Conservation (phyloP, 1,140 invertebrate species). For the Cotesia chilonis region DNA sequence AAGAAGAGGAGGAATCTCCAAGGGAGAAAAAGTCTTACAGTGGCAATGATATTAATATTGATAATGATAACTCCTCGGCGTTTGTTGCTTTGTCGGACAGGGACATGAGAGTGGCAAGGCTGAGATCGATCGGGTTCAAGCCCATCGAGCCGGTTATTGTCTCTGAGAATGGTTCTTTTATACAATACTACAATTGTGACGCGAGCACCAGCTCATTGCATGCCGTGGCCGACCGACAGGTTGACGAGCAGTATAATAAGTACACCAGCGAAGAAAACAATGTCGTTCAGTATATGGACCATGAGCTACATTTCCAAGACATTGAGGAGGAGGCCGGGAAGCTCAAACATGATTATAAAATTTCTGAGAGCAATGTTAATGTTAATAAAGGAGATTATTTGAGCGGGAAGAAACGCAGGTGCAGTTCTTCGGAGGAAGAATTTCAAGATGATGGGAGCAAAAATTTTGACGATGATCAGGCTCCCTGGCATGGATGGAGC, state of each 20-base stretch:
- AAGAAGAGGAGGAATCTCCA: not conserved
- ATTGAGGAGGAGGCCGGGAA: conserved; percentile 55
- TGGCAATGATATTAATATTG: not conserved
- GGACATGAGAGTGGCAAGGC: conserved; percentile 51
- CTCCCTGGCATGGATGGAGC: conserved; percentile 57
- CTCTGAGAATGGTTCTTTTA: not conserved
- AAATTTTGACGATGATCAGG: conserved; percentile 45
- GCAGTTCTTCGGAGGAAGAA: not conserved
- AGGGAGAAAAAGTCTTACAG: not conserved
- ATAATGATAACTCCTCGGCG: conserved; percentile 46
- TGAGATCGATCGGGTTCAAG: conserved; percentile 60
- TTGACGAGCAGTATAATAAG: conserved; percentile 57
- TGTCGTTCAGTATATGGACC: conserved; percentile 59
- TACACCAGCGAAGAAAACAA: conserved; percentile 59
- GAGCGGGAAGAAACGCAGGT: not conserved
- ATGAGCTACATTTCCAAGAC: conserved; percentile 59
- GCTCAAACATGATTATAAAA: not conserved
- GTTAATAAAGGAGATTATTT: not conserved
- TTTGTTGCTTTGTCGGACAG: conserved; percentile 54
- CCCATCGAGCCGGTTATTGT: conserved; percentile 46
- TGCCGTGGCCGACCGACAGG: conserved; percentile 43
- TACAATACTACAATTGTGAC: conserved; percentile 23
- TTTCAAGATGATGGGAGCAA: not conserved
- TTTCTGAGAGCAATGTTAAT: not conserved
- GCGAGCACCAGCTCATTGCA: conserved; percentile 27